phyloP scores from a whole-genome alignment of 2,888 invertebrate genomes.

The Julus scanicus region DNA sequence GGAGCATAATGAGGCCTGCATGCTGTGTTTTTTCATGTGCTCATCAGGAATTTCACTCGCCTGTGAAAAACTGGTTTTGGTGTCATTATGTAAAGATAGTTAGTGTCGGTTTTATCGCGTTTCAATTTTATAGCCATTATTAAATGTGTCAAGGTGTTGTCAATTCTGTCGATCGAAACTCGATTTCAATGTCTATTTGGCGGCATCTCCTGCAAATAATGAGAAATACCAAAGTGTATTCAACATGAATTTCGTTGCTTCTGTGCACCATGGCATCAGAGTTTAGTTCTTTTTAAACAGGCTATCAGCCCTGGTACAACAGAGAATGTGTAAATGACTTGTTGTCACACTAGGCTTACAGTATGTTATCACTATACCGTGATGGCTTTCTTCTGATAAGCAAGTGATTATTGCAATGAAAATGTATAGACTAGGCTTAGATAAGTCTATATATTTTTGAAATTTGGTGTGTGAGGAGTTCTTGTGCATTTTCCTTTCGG shows the following conservation, averaged over 20 bases:
- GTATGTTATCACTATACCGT: not conserved
- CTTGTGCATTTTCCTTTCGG: not conserved
- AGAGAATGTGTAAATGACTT: not conserved
- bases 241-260: not conserved
- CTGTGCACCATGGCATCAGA: not conserved
- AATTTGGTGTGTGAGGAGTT: too few species aligned
- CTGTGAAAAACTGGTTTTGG: not conserved
- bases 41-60: not conserved
- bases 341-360: not conserved
- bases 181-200: not conserved
- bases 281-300: not conserved
- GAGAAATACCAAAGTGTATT: not conserved
- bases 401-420: not conserved
- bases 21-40: not conserved
- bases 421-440: too few species aligned
- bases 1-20: not conserved
- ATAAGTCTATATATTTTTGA: too few species aligned
- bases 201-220: not conserved
- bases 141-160: not conserved
- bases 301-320: not conserved
- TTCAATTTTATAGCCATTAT: not conserved
- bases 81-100: not conserved
- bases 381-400: not conserved
- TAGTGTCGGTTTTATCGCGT: not conserved
- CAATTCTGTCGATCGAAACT: too few species aligned